Evolutionary conservation across 2,888 invertebrate species (phyloP).

Genomic region (Polymixis lichenea): DNA sequence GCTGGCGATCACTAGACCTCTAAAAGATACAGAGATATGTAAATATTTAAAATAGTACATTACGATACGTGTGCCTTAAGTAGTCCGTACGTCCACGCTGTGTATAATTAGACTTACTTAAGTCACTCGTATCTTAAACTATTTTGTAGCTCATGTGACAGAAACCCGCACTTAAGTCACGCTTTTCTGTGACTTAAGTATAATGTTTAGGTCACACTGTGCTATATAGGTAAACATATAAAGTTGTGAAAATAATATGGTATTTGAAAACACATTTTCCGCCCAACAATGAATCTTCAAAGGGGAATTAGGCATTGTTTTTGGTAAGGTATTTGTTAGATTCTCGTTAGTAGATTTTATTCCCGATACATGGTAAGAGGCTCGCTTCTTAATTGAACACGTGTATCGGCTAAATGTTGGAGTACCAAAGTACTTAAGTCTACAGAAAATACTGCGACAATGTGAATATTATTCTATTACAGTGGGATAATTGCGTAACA

Average conservation of each 20-base stretch:
- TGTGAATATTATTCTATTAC: slow-evolving; percentile 3
- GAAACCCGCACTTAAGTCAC: not conserved
- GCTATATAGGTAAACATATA: too few relatives aligned
- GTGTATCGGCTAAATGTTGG: slow-evolving; percentile 24
- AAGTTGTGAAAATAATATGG: not conserved
- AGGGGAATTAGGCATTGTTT: not conserved
- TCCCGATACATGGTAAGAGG: slow-evolving; percentile 5
- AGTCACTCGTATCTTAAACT: not conserved
- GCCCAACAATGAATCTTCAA: not conserved
- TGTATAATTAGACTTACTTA: not conserved
- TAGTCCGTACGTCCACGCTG: too few relatives aligned
- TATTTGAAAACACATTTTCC: not conserved
- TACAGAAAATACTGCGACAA: not conserved
- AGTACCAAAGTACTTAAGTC: not conserved
- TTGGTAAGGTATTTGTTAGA: slow-evolving; percentile 7
- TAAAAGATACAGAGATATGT: not conserved
- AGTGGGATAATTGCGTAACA: too few relatives aligned
- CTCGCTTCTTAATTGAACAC: slow-evolving; percentile 31
- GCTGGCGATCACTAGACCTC: not conserved
- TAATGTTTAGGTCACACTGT: too few relatives aligned
- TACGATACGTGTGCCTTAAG: too few relatives aligned
- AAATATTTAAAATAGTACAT: not conserved
- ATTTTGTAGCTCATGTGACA: not conserved
- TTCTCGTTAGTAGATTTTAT: slow-evolving; percentile 15
- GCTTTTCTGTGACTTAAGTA: too few relatives aligned